Evolutionary conservation across 2,888 invertebrate species (phyloP).

Genomic region (Andrena hattorfiana): DNA sequence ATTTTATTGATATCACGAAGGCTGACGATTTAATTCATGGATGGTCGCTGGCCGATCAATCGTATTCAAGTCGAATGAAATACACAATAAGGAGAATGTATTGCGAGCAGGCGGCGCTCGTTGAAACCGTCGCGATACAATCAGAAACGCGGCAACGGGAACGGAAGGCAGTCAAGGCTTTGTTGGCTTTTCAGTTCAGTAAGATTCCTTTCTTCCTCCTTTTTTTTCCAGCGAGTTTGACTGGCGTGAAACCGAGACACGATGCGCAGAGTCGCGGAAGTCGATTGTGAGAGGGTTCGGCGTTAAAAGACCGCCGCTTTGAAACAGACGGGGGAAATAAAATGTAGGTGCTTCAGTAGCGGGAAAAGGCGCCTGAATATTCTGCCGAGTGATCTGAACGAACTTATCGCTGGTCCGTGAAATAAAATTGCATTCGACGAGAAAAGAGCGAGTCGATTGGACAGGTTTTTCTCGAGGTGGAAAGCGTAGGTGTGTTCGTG

Average conservation of each 20-base stretch:
- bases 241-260: background rate
- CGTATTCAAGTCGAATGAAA: background rate
- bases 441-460: background rate
- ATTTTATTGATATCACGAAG: background rate
- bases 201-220: background rate
- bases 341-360: background rate
- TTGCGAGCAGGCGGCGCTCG: background rate
- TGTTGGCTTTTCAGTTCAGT: conserved; percentile 10
- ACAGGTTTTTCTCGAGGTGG: background rate
- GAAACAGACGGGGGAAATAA: background rate
- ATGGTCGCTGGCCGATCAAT: background rate
- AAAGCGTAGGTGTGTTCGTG: background rate
- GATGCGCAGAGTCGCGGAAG: conserved; percentile 7
- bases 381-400: background rate
- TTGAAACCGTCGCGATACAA: conserved; percentile 3
- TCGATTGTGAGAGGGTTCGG: background rate
- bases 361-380: background rate
- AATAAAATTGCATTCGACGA: conserved; percentile 3
- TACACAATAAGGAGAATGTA: background rate
- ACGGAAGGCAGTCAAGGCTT: background rate
- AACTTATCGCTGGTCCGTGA: conserved; percentile 1
- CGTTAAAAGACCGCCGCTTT: conserved; percentile 3
- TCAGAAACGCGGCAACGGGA: background rate
- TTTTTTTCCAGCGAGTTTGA: conserved; percentile 1
- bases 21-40: background rate